Conservation (phyloP, 2,113 vertebrate species). For the Paralichthys olivaceus region DNA sequence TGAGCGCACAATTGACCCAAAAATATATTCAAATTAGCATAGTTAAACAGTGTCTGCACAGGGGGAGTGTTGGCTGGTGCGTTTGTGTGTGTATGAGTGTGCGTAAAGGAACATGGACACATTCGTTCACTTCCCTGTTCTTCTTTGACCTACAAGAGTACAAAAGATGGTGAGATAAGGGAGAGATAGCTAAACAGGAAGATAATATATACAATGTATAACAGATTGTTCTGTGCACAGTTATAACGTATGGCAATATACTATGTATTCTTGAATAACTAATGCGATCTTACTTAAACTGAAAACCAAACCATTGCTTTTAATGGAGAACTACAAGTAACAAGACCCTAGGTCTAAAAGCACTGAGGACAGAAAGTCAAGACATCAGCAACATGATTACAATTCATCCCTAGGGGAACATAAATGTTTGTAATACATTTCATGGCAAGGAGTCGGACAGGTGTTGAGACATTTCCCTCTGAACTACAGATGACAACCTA, state of each 20-base stretch:
- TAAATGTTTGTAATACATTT: not conserved
- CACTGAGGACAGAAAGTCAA: not conserved
- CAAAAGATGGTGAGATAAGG: not conserved
- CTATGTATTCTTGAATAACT: not conserved
- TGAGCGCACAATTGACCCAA: conserved; percentile 80
- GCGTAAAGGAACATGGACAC: conserved; percentile 32
- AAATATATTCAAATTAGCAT: conserved; percentile 86
- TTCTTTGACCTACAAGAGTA: conserved; percentile 41
- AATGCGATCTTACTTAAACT: not conserved
- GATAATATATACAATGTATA: not conserved
- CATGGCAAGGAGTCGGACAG: not conserved
- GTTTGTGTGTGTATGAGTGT: conserved; percentile 36
- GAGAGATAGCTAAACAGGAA: not conserved
- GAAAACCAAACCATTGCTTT: not conserved
- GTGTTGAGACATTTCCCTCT: not conserved
- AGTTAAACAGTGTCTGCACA: conserved; percentile 78
- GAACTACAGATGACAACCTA: not conserved
- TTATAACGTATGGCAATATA: not conserved
- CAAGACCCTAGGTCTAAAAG: too few relatives aligned
- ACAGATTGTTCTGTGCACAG: conserved; percentile 3
- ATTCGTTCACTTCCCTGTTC: conserved; percentile 44
- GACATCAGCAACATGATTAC: not conserved
- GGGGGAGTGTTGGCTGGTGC: conserved; percentile 24
- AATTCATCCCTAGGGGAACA: not conserved
- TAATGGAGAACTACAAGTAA: not conserved